Evolutionary conservation across 2,888 invertebrate genomes (phyloP).

Genomic region (Tipula lateralis): DNA sequence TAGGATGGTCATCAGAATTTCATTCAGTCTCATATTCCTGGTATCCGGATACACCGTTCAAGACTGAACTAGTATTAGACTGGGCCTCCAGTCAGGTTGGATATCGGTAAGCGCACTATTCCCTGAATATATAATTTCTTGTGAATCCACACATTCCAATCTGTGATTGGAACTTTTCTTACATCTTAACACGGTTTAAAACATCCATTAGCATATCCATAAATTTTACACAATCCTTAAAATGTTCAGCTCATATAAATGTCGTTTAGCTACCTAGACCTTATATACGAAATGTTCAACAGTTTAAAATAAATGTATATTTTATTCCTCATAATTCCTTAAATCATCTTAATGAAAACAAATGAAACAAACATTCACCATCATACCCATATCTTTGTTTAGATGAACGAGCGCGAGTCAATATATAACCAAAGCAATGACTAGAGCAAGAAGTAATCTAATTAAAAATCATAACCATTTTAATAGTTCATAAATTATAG

Average conservation of each 20-base stretch:
- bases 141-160: no score
- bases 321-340: not conserved
- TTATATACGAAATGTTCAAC: not conserved
- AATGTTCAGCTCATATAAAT: not conserved
- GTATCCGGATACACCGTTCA: no score
- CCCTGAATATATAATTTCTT: no score
- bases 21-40: no score
- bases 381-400: no score
- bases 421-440: not conserved
- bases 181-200: no score
- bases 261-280: not conserved
- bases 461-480: slow-evolving; percentile 16
- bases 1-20: no score
- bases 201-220: not conserved
- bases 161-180: no score
- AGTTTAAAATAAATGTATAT: not conserved
- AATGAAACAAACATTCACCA: not conserved
- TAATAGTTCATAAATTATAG: slow-evolving; percentile 19
- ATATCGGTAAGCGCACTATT: no score
- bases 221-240: not conserved
- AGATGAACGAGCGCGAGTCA: no score
- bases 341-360: slow-evolving; percentile 13
- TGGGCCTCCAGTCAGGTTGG: no score
- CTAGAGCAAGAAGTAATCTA: not conserved
- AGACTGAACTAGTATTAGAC: no score